Evolutionary conservation across 2,797 vertebrate species (phyloP), one percentile per base, ranked within the genome.

Genomic region (Hydrophis major): DNA sequence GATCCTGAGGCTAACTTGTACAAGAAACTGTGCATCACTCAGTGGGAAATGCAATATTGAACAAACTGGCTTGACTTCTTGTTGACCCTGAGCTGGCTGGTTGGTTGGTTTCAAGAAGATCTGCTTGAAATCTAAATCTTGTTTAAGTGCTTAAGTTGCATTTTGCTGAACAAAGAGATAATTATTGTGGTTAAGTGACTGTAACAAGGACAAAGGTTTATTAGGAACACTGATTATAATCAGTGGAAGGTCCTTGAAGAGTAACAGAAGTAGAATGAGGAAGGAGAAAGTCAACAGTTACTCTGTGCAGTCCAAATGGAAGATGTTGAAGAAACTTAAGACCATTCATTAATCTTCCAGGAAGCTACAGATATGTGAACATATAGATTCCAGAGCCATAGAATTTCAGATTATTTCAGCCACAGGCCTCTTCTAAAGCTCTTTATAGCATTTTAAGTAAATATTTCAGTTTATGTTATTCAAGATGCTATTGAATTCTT

Each of bases 201-300:
- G 89, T 93, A 93, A 83, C 90, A 93, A 89, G 90, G 90, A 89
- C 90, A 89, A 89, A 93, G 87, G 57, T 93, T 93, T 91, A 91
- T 89, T 91, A 91, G 66, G 66, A 91, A 91, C 63, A 66, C 57
- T 63, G 87, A 63, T 91, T 63, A 91, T 91, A 93, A 69, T 66
- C 66, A 88, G 32, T 55, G 56, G 86, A 93, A 88, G 66, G 66
- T 55, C 89, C 89, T 93, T 93, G 63, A 93, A 74, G 86, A 88
- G 42, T 90, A 88, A 93, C 37, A 90, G 63, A 32, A 88, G 89
- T 88, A 90, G 63, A 90, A 92, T 47, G 57, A 42, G 55, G 57
- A 92, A 74, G 50, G 12, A 87, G 53, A 87, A 42, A 69, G 89
- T 83, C 69, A 87, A 87, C 87, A 53, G 53, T 55, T 63, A 74